Percentiles rank a stretch among this genome's conserved stretches.
Evolutionary conservation across 1,140 invertebrate species (phyloP).

Genomic region (Achatina immaculata): DNA sequence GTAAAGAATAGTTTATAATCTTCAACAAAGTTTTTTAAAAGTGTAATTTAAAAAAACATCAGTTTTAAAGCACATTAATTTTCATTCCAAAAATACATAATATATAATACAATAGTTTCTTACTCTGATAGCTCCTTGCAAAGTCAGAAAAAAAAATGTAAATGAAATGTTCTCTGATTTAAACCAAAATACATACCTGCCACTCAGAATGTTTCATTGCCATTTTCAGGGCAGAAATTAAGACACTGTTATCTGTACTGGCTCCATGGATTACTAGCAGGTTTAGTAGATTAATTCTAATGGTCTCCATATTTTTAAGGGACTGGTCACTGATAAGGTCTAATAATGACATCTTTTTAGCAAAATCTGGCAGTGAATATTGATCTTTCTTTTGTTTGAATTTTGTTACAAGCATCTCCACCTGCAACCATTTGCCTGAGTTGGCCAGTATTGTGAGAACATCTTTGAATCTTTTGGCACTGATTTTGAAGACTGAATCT

Average conservation of each 20-base stretch:
- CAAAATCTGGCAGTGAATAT: slow-evolving; percentile 43
- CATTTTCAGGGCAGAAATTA: slow-evolving; percentile 41
- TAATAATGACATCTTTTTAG: slow-evolving; percentile 48
- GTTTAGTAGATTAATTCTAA: slow-evolving; percentile 38
- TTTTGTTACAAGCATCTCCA: slow-evolving; percentile 50
- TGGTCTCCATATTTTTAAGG: slow-evolving; percentile 35
- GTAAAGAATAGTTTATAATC: too few relatives aligned
- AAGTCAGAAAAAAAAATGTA: too few relatives aligned
- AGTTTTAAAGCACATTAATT: too few relatives aligned
- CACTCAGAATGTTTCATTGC: slow-evolving; percentile 51
- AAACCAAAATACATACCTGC: slow-evolving; percentile 11
- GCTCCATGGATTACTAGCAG: slow-evolving; percentile 44
- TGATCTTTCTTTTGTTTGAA: slow-evolving; percentile 37
- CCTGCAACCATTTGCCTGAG: slow-evolving; percentile 52
- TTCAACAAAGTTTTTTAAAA: too few relatives aligned
- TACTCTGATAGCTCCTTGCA: too few relatives aligned
- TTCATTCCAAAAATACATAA: too few relatives aligned
- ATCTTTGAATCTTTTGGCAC: not conserved
- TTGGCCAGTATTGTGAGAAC: slow-evolving; percentile 47
- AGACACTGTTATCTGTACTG: slow-evolving; percentile 31
- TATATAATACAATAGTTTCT: too few relatives aligned
- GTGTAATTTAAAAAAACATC: too few relatives aligned
- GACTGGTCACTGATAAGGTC: slow-evolving; percentile 44
- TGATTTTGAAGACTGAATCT: not conserved
- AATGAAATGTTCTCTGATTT: too few relatives aligned